Evolutionary conservation across 2,888 invertebrate genomes (phyloP).

Genomic region (Caenorhabditis japonica): DNA sequence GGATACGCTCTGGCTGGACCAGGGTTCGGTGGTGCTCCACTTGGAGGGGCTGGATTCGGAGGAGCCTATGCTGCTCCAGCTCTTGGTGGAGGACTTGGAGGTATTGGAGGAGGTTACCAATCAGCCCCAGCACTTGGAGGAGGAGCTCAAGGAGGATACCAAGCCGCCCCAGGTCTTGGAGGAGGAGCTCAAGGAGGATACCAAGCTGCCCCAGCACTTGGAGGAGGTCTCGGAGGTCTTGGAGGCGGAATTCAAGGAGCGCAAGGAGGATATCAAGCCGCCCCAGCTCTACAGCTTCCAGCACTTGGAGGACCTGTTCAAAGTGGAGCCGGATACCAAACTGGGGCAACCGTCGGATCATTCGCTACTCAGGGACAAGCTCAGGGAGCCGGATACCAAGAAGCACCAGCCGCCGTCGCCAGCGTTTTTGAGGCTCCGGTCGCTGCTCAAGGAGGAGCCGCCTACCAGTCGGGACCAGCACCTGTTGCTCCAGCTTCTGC

Average conservation of each 20-base stretch:
- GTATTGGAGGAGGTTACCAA: slow-evolving; percentile 22
- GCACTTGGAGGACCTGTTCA: slow-evolving; percentile 4
- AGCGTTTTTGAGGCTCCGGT: slow-evolving; percentile 4
- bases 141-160: slow-evolving; percentile 8
- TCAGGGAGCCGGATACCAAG: slow-evolving; percentile 20
- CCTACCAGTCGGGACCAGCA: slow-evolving; percentile 14
- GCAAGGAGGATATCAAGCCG: slow-evolving; percentile 19
- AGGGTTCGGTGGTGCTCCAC: background rate
- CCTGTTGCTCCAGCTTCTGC: slow-evolving; percentile 13
- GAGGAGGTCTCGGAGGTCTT: slow-evolving; percentile 12
- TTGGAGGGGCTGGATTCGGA: slow-evolving; percentile 16
- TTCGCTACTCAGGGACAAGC: slow-evolving; percentile 1
- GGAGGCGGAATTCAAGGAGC: too few relatives aligned
- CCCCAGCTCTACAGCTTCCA: slow-evolving; percentile 11
- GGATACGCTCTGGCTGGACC: slow-evolving; percentile 31
- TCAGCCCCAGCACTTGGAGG: slow-evolving; percentile 15
- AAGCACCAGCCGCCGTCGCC: background rate
- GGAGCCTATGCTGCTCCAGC: slow-evolving; percentile 6
- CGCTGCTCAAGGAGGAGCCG: slow-evolving; percentile 7
- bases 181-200: slow-evolving; percentile 10
- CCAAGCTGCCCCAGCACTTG: slow-evolving; percentile 2
- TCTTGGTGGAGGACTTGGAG: slow-evolving; percentile 32
- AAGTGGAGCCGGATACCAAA: slow-evolving; percentile 12
- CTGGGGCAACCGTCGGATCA: background rate
- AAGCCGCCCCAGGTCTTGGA: slow-evolving; percentile 1